These are phyloP conservation scores for Muscidifurax raptorellus DNA, from an alignment of 1,140 invertebrate species.

Conservation along the genomic window DNA sequence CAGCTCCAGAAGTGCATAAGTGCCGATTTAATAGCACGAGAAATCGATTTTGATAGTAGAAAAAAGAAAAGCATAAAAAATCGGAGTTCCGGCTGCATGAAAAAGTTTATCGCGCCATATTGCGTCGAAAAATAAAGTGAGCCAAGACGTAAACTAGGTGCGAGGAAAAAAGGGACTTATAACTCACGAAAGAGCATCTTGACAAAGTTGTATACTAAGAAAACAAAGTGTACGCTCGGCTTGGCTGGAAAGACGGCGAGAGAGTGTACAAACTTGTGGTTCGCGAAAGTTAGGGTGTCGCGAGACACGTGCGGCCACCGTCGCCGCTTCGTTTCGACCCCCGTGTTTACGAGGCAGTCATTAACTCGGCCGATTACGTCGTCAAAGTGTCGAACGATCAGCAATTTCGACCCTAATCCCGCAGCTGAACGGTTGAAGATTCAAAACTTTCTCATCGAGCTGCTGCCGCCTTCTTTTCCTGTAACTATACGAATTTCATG, in stretches of 20 bases:
- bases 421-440: not conserved
- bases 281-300: not conserved
- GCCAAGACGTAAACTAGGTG: not conserved
- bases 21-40: too few species aligned
- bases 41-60: too few species aligned
- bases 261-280: not conserved
- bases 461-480: too few species aligned
- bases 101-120: not conserved
- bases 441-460: not conserved
- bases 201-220: not conserved
- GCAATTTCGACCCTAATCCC: not conserved
- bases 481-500: too few species aligned
- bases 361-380: constrained; percentile 7
- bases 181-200: not conserved
- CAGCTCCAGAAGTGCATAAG: too few species aligned
- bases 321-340: not conserved
- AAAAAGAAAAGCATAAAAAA: too few species aligned
- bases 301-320: not conserved
- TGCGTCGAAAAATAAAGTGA: not conserved
- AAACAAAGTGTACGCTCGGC: not conserved
- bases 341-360: not conserved
- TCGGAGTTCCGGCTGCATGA: not conserved
- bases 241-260: not conserved
- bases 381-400: not conserved
- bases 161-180: not conserved